Evolutionary conservation across 1,140 invertebrate genomes (phyloP).

Genomic region (Phthorimaea operculella): DNA sequence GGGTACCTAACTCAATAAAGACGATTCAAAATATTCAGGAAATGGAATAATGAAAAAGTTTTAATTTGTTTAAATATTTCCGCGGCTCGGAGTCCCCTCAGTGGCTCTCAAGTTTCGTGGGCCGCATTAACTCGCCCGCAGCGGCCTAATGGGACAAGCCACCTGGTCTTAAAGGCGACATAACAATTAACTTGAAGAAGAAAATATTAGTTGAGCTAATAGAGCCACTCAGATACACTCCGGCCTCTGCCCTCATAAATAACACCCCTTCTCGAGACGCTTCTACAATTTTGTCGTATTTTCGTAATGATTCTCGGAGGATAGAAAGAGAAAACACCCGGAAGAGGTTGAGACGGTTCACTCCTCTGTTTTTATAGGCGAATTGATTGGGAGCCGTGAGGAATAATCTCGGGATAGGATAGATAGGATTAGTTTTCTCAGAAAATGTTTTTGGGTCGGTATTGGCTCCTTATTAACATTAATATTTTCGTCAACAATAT

Average conservation of each 20-base stretch:
- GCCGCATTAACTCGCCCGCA: constrained; percentile 42
- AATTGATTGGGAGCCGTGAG: constrained; percentile 51
- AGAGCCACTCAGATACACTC: constrained; percentile 58
- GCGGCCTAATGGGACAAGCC: constrained; percentile 53
- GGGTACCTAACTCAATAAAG: constrained; percentile 49
- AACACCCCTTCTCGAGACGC: constrained; percentile 51
- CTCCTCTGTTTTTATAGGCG: constrained; percentile 54
- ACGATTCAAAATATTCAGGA: constrained; percentile 53
- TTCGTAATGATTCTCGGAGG: constrained; percentile 60
- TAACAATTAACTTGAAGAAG: constrained; percentile 63
- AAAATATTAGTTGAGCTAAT: constrained; percentile 65
- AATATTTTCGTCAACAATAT: no score
- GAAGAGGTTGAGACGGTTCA: constrained; percentile 42
- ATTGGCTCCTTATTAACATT: constrained; percentile 35
- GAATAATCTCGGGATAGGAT: constrained; percentile 50
- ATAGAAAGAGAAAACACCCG: constrained; percentile 28
- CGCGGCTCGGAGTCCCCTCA: constrained; percentile 36
- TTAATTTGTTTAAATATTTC: constrained; percentile 67
- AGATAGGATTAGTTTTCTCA: constrained; percentile 49
- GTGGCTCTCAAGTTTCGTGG: constrained; percentile 47
- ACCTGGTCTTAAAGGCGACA: constrained; percentile 62
- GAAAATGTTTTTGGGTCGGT: constrained; percentile 25
- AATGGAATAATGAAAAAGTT: constrained; percentile 60
- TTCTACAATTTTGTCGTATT: constrained; percentile 60
- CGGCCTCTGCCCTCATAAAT: constrained; percentile 57